Evolutionary conservation across 53 echinoderm and acorn worm genomes (phyloP).

Genomic region (Zoroaster sp.): DNA sequence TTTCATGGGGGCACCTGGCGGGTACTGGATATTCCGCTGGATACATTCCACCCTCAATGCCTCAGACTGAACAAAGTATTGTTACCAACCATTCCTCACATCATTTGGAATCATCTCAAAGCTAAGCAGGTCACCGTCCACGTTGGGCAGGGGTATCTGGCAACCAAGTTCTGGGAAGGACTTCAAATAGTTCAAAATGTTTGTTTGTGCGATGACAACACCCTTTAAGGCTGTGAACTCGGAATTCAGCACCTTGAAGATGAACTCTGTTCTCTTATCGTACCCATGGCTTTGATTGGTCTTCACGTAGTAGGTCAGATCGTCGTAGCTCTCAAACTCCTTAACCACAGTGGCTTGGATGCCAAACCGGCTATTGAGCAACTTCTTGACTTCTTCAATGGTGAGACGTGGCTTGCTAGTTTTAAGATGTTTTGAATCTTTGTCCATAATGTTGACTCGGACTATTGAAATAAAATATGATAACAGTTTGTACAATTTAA

Average conservation of each 20-base stretch:
- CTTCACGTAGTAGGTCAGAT: background rate
- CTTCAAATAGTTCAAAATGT: background rate
- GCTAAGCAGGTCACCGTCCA: background rate
- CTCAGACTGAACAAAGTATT: too few relatives aligned
- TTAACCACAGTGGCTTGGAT: background rate
- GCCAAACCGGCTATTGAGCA: background rate
- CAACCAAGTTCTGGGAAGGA: background rate
- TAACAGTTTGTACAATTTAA: too few relatives aligned
- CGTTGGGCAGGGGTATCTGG: background rate
- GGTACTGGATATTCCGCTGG: too few relatives aligned
- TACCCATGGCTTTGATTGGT: background rate
- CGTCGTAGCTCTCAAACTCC: background rate
- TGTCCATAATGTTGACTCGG: background rate
- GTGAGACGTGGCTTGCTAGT: background rate
- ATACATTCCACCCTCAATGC: too few relatives aligned
- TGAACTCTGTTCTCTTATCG: background rate
- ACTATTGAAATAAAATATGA: too few relatives aligned
- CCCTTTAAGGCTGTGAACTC: background rate
- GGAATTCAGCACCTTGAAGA: constrained; percentile 10
- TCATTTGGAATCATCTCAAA: constrained; percentile 5
- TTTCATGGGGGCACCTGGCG: too few relatives aligned
- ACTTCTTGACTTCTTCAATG: background rate
- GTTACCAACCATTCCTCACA: background rate
- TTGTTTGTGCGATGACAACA: background rate
- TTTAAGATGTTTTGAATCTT: background rate